These are phyloP conservation scores for Acanthurus tractus DNA, from an alignment of 2,797 vertebrate species.

Conservation along the genomic window DNA sequence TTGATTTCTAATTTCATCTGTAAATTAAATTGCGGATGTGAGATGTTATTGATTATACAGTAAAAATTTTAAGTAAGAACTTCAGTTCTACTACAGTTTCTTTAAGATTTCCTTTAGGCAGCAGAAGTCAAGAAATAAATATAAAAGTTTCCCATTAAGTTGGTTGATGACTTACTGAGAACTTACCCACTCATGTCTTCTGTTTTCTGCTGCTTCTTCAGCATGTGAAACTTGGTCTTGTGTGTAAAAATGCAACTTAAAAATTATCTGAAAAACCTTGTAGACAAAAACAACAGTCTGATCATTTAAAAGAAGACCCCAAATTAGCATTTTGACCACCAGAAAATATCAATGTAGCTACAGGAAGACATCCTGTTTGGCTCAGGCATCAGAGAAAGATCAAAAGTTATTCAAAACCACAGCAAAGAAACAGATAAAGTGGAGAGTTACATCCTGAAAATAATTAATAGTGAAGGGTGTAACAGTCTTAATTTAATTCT, in stretches of 20 bases:
- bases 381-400: conserved; percentile 27
- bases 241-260: neutral
- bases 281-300: conserved; percentile 1
- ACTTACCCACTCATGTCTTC: conserved; percentile 15
- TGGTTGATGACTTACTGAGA: neutral
- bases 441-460: conserved; percentile 8
- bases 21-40: conserved; percentile 10
- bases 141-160: neutral
- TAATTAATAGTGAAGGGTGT: conserved; percentile 16
- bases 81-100: too few relatives aligned
- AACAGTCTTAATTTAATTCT: conserved; percentile 25
- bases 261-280: conserved; percentile 15
- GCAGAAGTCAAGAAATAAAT: neutral
- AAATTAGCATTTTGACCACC: conserved; percentile 29
- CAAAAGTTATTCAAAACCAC: conserved; percentile 14
- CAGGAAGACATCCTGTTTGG: conserved; percentile 30
- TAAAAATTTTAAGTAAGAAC: neutral
- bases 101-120: neutral
- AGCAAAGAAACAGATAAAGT: conserved; percentile 9
- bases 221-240: neutral
- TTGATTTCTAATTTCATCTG: neutral
- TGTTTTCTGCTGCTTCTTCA: conserved; percentile 17
- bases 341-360: conserved; percentile 6
- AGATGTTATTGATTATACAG: neutral
- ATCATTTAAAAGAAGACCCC: conserved; percentile 23